Base-by-base conservation (phyloP, 2,113 vertebrate species). In the Ursus arctos region DNA sequence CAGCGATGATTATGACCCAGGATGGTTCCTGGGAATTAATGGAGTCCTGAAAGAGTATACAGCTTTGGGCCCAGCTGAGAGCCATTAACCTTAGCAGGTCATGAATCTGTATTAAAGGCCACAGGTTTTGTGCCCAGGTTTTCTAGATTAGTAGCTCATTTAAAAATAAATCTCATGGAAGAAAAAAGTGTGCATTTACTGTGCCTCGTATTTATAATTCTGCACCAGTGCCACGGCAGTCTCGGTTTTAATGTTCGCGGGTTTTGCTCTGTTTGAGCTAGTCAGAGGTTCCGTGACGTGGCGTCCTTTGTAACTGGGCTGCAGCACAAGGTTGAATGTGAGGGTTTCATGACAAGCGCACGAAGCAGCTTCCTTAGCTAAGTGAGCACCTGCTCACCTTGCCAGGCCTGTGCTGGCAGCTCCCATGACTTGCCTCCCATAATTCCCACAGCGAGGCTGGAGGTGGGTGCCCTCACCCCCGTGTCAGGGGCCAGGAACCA, bases 121-220 rank as follows among this genome's bases (percentile, higher is more conserved):
- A 74, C 57, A 83, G 74, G 69, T 53, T 76, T 76, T 49, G 1
- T 84, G 80, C 80, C 19, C n/a, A 7, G 65, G 57, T 69, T 92
- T 95, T 85, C 79, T 83, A 80, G 24, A 79, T 71, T 91, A 76
- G 76, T 53, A 91, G 28, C 71, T 84, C n/a, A 63, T 51, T 89
- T 90, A 26, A 59, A 95, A 57, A 92, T 74, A 84, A 91, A 85
- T 67, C 49, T 71, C 3, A 31, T 65, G 40, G 47, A 31, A 61
- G 87, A 24, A 91, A 53, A 77, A 77, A 65, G 53, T 43, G 28
- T 21, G 71, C 82, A 51, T 80, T 69, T 65, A 26, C 49, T 55
- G 40, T 24, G 16, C 14, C 26, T 71, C 11, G 0, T 53, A 6
- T 89, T 84, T 88, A 13, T 86, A 33, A 33, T 63, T 61, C 21